These are phyloP conservation scores for Phoeniculus purpureus DNA, from an alignment of 2,797 vertebrate genomes.

Conservation along the genomic window DNA sequence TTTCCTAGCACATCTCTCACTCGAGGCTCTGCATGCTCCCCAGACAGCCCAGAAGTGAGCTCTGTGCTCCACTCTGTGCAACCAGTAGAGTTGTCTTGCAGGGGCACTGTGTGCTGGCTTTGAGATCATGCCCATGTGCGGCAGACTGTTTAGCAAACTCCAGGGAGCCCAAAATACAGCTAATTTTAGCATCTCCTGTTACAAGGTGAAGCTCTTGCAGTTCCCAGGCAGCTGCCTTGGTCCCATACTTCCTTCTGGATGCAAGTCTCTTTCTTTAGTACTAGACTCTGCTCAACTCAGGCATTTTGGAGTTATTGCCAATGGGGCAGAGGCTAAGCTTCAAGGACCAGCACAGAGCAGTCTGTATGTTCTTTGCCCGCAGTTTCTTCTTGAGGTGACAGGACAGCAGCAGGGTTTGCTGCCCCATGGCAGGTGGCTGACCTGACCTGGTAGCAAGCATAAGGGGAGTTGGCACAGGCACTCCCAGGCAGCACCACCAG, in stretches of 20 bases:
- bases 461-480: no score
- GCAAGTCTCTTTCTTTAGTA: not conserved
- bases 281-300: not conserved
- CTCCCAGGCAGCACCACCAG: not conserved
- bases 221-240: not conserved
- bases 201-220: constrained; percentile 14
- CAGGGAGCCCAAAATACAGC: constrained; percentile 1
- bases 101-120: not conserved
- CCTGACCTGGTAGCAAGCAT: no score
- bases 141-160: not conserved
- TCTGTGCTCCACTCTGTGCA: not conserved
- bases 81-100: not conserved
- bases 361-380: not conserved
- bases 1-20: not conserved
- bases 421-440: not conserved
- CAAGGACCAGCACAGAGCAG: not conserved
- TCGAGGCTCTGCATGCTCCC: not conserved
- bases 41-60: not conserved
- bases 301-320: not conserved
- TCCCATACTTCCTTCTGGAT: not conserved
- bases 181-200: constrained; percentile 36
- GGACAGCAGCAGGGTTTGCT: not conserved
- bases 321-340: not conserved
- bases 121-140: not conserved
- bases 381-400: not conserved